phyloP scores from a whole-genome alignment of 1,140 invertebrate genomes.

The Arion vulgaris region DNA sequence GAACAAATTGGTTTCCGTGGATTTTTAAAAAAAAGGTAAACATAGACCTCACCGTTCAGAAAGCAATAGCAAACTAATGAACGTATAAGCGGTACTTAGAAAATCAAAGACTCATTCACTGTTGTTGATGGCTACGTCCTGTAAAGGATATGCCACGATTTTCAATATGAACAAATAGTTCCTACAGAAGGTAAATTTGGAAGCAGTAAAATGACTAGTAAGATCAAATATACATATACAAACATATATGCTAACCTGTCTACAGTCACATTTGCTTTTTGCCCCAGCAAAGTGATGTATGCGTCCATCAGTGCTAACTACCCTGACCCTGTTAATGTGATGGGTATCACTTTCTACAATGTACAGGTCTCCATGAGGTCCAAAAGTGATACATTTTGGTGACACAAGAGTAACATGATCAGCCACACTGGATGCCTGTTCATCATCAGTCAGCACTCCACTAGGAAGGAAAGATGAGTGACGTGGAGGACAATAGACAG shows the following conservation, averaged over 20 bases:
- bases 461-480: slow-evolving; percentile 52
- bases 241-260: slow-evolving; percentile 68
- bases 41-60: too few relatives aligned
- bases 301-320: slow-evolving; percentile 92
- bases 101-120: too few relatives aligned
- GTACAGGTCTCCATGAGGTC: slow-evolving; percentile 92
- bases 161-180: too few relatives aligned
- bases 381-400: slow-evolving; percentile 93
- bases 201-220: too few relatives aligned
- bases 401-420: slow-evolving; percentile 88
- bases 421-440: slow-evolving; percentile 64
- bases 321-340: slow-evolving; percentile 88
- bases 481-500: slow-evolving; percentile 89
- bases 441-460: slow-evolving; percentile 63
- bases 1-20: too few relatives aligned
- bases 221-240: not conserved
- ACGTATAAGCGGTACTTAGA: too few relatives aligned
- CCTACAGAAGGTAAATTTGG: too few relatives aligned
- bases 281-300: slow-evolving; percentile 92
- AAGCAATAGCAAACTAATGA: too few relatives aligned
- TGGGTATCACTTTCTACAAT: slow-evolving; percentile 94
- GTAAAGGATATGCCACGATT: too few relatives aligned
- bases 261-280: slow-evolving; percentile 97
- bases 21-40: too few relatives aligned
- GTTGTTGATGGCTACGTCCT: too few relatives aligned